Base-by-base conservation (phyloP, 2,113 vertebrate genomes). In the Geococcyx californianus region DNA sequence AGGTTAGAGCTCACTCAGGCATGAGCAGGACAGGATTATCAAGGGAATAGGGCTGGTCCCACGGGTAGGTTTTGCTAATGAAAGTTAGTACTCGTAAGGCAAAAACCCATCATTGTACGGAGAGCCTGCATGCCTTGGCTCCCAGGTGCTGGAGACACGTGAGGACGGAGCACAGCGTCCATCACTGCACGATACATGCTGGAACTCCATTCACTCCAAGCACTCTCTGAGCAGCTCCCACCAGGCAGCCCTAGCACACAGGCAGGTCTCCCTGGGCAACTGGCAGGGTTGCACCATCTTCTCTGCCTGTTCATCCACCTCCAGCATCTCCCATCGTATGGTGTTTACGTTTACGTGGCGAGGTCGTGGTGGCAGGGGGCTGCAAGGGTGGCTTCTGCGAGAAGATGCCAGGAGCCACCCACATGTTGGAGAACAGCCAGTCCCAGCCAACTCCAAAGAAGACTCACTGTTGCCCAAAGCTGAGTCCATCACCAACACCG, bases 331-430 rank as follows among this genome's bases (percentile, higher is more conserved):
- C 68, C 55, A 31, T 0, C 1, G 34, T 18, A 33, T 3, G 44
- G 23, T 38, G 38, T 73, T 89, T 76, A 36, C 0, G 38, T 73
- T 89, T 76, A 36, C 0, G 0, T 20, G 52, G 58, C 0, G 1
- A 67, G 52, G 28, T 25, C 29, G 25, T 29, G 36, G 67, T 16
- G 25, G 79, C 20, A 23, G 25, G 34, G 8, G 16, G 15, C 20
- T 89, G 59, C 64, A 78, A 29, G 45, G 9, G 16, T 36, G 47
- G 17, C 56, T 92, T 72, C 72, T 75, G 64, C 13, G 9, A 91
- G 60, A 69, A 42, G 49, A 66, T n/a, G 77, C 25, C 10, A 44
- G 62, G n/a, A 94, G 33, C 36, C 77, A 49, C 26, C n/a, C 15
- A 45, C 55, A 33, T 4, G 44, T 5, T 73, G 36, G 55, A 55